phyloP scores from a whole-genome alignment of 2,797 vertebrate species.

The Philypnodon macrostomus region DNA sequence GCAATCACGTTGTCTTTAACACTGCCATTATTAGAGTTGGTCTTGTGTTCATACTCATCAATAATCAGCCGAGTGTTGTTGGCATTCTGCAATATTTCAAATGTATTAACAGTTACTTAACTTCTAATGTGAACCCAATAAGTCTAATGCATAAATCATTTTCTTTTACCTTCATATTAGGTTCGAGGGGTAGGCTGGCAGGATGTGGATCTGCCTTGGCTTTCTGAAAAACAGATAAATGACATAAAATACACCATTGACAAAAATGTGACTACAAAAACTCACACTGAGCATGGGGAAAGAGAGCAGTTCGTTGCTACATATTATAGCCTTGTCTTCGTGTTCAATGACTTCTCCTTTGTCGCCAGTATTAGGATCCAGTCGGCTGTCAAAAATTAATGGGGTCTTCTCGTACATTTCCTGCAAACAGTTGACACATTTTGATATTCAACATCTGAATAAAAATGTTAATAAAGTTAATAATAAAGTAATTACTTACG shows the following conservation, averaged over 20 bases:
- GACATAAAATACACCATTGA: not conserved
- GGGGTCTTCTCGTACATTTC: slow-evolving; percentile 73
- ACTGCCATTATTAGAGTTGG: slow-evolving; percentile 27
- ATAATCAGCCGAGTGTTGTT: slow-evolving; percentile 55
- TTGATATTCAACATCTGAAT: not conserved
- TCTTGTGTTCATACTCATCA: slow-evolving; percentile 55
- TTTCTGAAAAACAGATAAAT: slow-evolving; percentile 70
- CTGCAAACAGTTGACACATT: slow-evolving; percentile 55
- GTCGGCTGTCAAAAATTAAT: slow-evolving; percentile 47
- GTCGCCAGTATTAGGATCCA: slow-evolving; percentile 69
- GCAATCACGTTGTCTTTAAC: slow-evolving; percentile 75
- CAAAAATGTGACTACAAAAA: slow-evolving; percentile 15
- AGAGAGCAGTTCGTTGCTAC: slow-evolving; percentile 56
- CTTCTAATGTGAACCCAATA: no score
- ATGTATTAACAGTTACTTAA: not conserved
- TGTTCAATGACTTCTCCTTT: slow-evolving; percentile 79
- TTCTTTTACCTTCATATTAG: slow-evolving; percentile 47
- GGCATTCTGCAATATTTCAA: slow-evolving; percentile 44
- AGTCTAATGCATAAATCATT: no score
- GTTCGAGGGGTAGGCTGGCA: slow-evolving; percentile 13
- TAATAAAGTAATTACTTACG: slow-evolving; percentile 73
- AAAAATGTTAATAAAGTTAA: not conserved
- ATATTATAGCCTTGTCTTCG: slow-evolving; percentile 63
- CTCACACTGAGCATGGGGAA: slow-evolving; percentile 80
- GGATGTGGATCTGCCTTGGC: slow-evolving; percentile 63